These are phyloP conservation scores for Periophthalmus modestus DNA, from an alignment of 2,113 vertebrate species.

Conservation along the genomic window DNA sequence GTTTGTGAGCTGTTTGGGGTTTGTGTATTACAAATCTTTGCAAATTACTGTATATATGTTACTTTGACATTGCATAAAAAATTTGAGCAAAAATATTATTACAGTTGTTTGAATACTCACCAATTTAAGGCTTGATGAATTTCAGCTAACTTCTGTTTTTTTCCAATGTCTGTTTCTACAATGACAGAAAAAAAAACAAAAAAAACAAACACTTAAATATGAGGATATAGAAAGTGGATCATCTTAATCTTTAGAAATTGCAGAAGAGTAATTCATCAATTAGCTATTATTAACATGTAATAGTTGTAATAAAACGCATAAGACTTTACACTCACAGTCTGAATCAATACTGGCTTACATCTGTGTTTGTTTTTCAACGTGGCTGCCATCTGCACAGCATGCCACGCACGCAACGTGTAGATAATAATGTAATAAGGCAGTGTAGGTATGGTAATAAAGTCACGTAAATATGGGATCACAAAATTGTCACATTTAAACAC, in stretches of 20 bases:
- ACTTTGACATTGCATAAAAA: neutral
- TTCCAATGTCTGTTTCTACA: slow-evolving; percentile 68
- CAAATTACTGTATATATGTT: neutral
- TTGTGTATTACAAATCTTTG: neutral
- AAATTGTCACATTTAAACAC: neutral
- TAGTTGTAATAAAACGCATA: neutral
- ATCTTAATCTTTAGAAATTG: neutral
- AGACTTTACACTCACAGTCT: neutral
- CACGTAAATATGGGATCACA: neutral
- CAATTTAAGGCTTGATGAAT: slow-evolving; percentile 80
- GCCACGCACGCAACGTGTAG: slow-evolving; percentile 53
- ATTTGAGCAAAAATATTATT: neutral
- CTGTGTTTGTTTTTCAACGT: neutral
- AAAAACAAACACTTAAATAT: too few relatives aligned
- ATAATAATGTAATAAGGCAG: neutral
- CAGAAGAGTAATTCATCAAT: neutral
- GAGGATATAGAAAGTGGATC: neutral
- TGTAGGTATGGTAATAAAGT: neutral
- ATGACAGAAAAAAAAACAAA: neutral
- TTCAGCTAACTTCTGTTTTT: slow-evolving; percentile 75
- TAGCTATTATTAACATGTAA: neutral
- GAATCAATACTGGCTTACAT: neutral
- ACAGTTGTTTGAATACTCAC: slow-evolving; percentile 21
- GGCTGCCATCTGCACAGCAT: slow-evolving; percentile 17
- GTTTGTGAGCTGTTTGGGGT: neutral